Evolutionary conservation across 1,140 invertebrate species (phyloP).

Genomic region (Tenebrio molitor): DNA sequence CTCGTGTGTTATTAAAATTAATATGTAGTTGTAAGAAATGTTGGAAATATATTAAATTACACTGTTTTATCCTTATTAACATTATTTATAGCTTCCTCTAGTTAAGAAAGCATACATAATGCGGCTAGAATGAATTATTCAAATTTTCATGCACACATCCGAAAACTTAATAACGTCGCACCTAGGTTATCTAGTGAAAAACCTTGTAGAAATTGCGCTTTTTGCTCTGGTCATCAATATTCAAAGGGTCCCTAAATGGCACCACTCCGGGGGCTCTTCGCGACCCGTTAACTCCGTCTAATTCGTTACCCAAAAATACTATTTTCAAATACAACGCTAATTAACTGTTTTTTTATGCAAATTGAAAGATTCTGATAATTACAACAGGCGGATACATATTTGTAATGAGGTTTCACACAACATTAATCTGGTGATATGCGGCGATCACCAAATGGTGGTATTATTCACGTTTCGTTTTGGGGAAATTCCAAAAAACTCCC

Average conservation of each 20-base stretch:
- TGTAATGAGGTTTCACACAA: slow-evolving; percentile 42
- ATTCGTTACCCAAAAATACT: slow-evolving; percentile 13
- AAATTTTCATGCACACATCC: slow-evolving; percentile 9
- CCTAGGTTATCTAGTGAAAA: too few relatives aligned
- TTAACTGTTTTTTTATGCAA: slow-evolving; percentile 41
- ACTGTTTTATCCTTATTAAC: slow-evolving; percentile 45
- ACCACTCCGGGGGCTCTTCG: too few relatives aligned
- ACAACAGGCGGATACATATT: slow-evolving; percentile 23
- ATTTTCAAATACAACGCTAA: slow-evolving; percentile 31
- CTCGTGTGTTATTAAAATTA: slow-evolving; percentile 10
- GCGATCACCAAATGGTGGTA: slow-evolving; percentile 11
- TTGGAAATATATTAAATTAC: slow-evolving; percentile 45
- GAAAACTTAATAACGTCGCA: slow-evolving; percentile 23
- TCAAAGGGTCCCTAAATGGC: too few relatives aligned
- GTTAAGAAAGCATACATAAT: slow-evolving; percentile 49
- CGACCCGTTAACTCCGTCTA: not conserved
- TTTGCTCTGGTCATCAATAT: too few relatives aligned
- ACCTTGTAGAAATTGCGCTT: too few relatives aligned
- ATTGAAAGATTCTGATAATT: slow-evolving; percentile 19
- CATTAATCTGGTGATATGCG: slow-evolving; percentile 37
- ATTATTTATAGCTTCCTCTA: slow-evolving; percentile 49
- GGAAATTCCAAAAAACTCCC: not conserved
- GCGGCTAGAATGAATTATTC: slow-evolving; percentile 43
- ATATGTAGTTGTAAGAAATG: slow-evolving; percentile 40
- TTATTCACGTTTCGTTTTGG: not conserved